phyloP scores from a whole-genome alignment of 2,888 invertebrate genomes.

The Trichopoda pennipes region DNA sequence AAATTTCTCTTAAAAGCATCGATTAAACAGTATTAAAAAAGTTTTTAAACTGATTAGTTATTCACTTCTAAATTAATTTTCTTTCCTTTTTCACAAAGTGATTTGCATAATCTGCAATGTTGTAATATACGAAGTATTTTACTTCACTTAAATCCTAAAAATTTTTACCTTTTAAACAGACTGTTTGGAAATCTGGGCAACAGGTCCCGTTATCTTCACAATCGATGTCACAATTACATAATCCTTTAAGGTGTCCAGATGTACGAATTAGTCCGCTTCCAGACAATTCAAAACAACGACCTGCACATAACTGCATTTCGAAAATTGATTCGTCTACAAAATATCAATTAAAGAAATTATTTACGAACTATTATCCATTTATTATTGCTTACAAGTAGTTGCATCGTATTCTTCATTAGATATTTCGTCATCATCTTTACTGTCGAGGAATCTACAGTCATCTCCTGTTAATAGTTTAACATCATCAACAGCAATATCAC shows the following conservation, averaged over 20 bases:
- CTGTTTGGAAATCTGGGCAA: slow-evolving; percentile 85
- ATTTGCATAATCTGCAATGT: no score
- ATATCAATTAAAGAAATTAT: not conserved
- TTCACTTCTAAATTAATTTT: no score
- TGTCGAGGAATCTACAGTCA: slow-evolving; percentile 71
- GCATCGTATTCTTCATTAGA: slow-evolving; percentile 57
- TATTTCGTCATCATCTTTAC: slow-evolving; percentile 51
- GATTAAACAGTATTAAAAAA: no score
- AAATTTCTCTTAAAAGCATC: no score
- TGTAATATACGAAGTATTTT: not conserved
- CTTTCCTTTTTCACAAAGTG: no score
- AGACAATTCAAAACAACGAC: slow-evolving; percentile 81
- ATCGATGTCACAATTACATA: slow-evolving; percentile 84
- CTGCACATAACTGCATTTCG: slow-evolving; percentile 82
- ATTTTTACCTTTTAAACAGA: slow-evolving; percentile 81
- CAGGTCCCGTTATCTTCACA: slow-evolving; percentile 84
- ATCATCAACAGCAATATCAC: slow-evolving; percentile 92
- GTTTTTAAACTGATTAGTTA: no score
- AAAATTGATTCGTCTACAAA: slow-evolving; percentile 71
- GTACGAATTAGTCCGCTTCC: slow-evolving; percentile 56
- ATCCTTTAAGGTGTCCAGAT: slow-evolving; percentile 70
- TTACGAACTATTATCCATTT: not conserved
- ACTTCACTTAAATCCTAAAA: not conserved
- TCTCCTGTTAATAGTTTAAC: slow-evolving; percentile 83
- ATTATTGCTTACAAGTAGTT: slow-evolving; percentile 59